Evolutionary conservation across 2,113 vertebrate species (phyloP).

Genomic region (Aplodontia rufa): DNA sequence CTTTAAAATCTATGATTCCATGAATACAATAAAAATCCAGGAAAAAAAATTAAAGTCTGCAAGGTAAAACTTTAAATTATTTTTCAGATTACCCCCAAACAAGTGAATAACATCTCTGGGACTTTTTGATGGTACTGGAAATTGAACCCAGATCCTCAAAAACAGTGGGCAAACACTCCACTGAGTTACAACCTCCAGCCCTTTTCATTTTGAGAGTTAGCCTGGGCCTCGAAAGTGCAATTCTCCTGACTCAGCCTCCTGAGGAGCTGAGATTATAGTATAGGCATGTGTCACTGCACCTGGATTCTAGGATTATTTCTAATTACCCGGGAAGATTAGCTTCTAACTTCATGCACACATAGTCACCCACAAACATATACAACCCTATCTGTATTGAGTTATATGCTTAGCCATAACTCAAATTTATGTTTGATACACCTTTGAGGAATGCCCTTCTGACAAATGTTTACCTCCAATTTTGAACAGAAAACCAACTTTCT

Average conservation of each 20-base stretch:
- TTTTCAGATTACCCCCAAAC: not conserved
- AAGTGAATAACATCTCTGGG: not conserved
- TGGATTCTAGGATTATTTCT: not conserved
- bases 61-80: not conserved
- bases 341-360: not conserved
- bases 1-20: conserved; percentile 18
- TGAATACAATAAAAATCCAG: not conserved
- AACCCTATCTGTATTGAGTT: not conserved
- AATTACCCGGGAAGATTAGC: not conserved
- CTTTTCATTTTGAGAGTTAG: too few species aligned
- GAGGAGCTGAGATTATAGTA: too few species aligned
- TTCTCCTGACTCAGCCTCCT: too few species aligned
- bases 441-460: not conserved
- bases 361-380: not conserved
- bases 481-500: not conserved
- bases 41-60: not conserved
- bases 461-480: not conserved
- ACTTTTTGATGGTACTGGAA: too few species aligned
- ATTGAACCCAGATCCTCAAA: too few species aligned
- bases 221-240: too few species aligned
- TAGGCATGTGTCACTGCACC: too few species aligned
- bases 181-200: too few species aligned
- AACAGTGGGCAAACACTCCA: too few species aligned
- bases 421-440: not conserved
- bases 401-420: not conserved